Evolutionary conservation across 2,888 invertebrate genomes (phyloP).

Genomic region (Heliconius ismenius): DNA sequence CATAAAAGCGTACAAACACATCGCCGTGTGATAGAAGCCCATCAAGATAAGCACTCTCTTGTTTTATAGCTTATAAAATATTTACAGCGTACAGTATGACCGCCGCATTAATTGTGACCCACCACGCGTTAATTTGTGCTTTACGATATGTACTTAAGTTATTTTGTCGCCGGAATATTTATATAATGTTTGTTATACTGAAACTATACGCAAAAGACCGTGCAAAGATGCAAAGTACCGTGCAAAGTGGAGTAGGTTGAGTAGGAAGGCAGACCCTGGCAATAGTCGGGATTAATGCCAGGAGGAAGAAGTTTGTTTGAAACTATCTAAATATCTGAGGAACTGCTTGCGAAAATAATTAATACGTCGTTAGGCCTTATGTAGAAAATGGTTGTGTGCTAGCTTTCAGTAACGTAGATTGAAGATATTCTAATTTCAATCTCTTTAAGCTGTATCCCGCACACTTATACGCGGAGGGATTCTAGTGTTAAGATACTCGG

Average conservation of each 20-base stretch:
- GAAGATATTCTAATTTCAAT: too few relatives aligned
- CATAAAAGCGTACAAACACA: slow-evolving; percentile 23
- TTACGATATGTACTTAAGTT: slow-evolving; percentile 59
- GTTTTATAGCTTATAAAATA: slow-evolving; percentile 64
- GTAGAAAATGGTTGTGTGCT: too few relatives aligned
- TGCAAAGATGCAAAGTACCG: too few relatives aligned
- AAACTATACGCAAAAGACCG: too few relatives aligned
- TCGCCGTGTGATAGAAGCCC: slow-evolving; percentile 53
- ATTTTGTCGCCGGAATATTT: slow-evolving; percentile 47
- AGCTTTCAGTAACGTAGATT: background rate
- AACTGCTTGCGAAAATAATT: background rate
- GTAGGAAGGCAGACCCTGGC: too few relatives aligned
- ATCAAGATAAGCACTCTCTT: slow-evolving; percentile 60
- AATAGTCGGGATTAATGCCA: too few relatives aligned
- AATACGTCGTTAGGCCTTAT: background rate
- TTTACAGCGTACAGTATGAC: slow-evolving; percentile 60
- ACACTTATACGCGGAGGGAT: too few relatives aligned
- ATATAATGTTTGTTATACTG: slow-evolving; percentile 29
- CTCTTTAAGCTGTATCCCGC: too few relatives aligned
- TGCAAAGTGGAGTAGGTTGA: too few relatives aligned
- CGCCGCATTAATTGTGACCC: slow-evolving; percentile 68
- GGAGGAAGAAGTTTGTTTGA: too few relatives aligned
- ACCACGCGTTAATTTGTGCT: slow-evolving; percentile 67
- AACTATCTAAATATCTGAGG: slow-evolving; percentile 4
- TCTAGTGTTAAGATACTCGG: too few relatives aligned